These are phyloP conservation scores for Drosophila saltans DNA, from an alignment of 1,140 invertebrate genomes.

Conservation along the genomic window DNA sequence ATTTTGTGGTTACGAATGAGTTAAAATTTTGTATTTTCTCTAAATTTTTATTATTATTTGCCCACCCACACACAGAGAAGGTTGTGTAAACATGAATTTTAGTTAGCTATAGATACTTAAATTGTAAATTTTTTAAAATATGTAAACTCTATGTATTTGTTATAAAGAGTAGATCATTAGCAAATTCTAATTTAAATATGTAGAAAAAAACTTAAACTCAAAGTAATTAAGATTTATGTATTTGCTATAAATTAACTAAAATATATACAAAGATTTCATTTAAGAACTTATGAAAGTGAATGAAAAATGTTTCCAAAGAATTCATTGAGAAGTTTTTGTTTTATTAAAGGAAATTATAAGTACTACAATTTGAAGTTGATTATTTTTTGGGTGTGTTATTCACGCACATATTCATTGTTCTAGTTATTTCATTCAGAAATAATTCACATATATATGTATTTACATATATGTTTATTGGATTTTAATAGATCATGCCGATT, in stretches of 20 bases:
- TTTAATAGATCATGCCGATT: conserved; percentile 18
- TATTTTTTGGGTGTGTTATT: conserved; percentile 7
- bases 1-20: conserved; percentile 14
- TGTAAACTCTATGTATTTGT: background rate
- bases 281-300: too few species aligned
- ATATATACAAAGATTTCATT: background rate
- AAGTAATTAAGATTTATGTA: background rate
- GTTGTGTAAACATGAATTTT: too few species aligned
- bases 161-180: background rate
- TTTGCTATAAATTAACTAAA: background rate
- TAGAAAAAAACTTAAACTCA: background rate
- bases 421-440: conserved; percentile 8
- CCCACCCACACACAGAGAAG: background rate
- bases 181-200: background rate
- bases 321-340: background rate
- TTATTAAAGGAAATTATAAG: background rate
- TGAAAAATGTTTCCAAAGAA: background rate
- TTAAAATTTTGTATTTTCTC: too few species aligned
- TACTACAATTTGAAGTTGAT: too few species aligned
- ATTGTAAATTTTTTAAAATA: too few species aligned
- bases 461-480: background rate
- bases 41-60: background rate
- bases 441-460: background rate
- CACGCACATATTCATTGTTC: conserved; percentile 12
- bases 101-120: too few species aligned